Evolutionary conservation across 2,797 vertebrate genomes (phyloP).

Genomic region (Anisognathus igniventris): DNA sequence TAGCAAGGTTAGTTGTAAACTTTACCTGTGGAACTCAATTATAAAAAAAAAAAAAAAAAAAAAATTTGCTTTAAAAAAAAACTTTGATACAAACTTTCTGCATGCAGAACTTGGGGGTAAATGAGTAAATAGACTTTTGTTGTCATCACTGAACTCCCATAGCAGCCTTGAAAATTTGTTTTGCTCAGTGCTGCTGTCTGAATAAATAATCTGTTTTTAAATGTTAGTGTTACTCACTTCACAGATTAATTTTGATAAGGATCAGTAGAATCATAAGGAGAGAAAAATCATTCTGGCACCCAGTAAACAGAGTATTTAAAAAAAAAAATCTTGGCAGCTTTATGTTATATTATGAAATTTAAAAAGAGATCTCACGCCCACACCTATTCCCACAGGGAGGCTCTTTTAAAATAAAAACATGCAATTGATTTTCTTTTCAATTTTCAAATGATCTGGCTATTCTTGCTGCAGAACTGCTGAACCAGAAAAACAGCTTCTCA

Average conservation of each 20-base stretch:
- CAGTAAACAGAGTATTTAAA: neutral
- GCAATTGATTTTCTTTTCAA: conserved; percentile 35
- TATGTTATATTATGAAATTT: conserved; percentile 29
- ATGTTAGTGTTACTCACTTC: neutral
- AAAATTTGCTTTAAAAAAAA: neutral
- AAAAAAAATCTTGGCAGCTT: conserved; percentile 27
- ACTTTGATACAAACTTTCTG: neutral
- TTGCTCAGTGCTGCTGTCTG: neutral
- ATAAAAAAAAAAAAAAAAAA: neutral
- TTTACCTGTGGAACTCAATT: conserved; percentile 5
- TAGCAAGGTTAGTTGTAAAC: conserved; percentile 87
- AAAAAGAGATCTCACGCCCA: conserved; percentile 51
- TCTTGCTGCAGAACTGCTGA: conserved; percentile 23
- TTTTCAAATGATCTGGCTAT: conserved; percentile 29
- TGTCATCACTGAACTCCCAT: neutral
- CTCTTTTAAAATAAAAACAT: conserved; percentile 47
- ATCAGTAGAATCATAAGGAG: neutral
- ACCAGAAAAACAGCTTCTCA: conserved; percentile 35
- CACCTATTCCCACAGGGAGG: conserved; percentile 47
- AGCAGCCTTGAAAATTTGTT: neutral
- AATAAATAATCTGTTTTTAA: neutral
- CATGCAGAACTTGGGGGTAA: neutral
- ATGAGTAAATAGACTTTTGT: neutral
- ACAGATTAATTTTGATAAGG: neutral
- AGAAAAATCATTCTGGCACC: neutral